phyloP scores from a whole-genome alignment of 1,140 invertebrate species.

The Drosophila truncata region DNA sequence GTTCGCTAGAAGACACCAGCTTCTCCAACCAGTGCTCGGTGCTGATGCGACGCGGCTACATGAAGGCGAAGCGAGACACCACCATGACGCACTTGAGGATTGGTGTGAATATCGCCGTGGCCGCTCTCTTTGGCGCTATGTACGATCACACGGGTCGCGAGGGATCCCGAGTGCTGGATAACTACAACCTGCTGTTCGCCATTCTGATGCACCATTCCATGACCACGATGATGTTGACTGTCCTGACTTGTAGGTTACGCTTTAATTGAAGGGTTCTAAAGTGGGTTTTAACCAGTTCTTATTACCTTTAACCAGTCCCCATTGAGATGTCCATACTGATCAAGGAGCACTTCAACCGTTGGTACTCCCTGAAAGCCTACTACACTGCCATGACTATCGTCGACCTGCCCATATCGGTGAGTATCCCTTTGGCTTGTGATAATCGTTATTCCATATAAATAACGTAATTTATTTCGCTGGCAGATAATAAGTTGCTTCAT shows the following conservation, averaged over 20 bases:
- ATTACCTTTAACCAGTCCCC: slow-evolving; percentile 88
- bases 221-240: slow-evolving; percentile 94
- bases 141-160: slow-evolving; percentile 90
- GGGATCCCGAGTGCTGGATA: slow-evolving; percentile 91
- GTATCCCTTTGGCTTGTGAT: slow-evolving; percentile 27
- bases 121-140: slow-evolving; percentile 90
- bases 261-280: background rate
- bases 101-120: slow-evolving; percentile 90
- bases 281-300: background rate
- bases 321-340: slow-evolving; percentile 95
- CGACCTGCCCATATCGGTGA: slow-evolving; percentile 91
- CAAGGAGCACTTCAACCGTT: slow-evolving; percentile 97
- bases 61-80: slow-evolving; percentile 92
- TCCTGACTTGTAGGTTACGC: slow-evolving; percentile 88
- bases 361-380: slow-evolving; percentile 97
- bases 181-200: slow-evolving; percentile 93
- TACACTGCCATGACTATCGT: slow-evolving; percentile 95
- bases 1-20: slow-evolving; percentile 89
- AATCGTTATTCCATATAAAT: background rate
- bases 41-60: slow-evolving; percentile 89
- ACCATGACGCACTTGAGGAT: slow-evolving; percentile 95
- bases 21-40: slow-evolving; percentile 90
- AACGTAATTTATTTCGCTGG: slow-evolving; percentile 49
- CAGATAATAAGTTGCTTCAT: slow-evolving; percentile 91
- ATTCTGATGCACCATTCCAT: slow-evolving; percentile 94